Evolutionary conservation across 1,140 invertebrate species (phyloP).

Genomic region (Lasaia peninsularis): DNA sequence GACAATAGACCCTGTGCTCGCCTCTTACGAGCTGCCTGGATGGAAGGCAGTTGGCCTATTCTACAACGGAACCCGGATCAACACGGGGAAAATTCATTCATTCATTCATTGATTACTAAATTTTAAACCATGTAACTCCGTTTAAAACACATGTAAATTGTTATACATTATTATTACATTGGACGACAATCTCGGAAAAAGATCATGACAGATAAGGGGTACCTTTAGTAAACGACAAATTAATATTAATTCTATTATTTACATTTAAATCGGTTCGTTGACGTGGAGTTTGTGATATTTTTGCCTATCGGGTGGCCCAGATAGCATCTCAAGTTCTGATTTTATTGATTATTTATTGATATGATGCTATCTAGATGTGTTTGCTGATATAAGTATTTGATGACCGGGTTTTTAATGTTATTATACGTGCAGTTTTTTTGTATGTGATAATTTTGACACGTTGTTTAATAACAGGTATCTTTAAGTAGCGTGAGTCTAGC

Average conservation of each 20-base stretch:
- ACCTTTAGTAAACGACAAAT: neutral
- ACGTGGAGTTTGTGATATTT: constrained; percentile 12
- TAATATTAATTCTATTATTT: neutral
- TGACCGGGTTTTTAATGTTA: constrained; percentile 1
- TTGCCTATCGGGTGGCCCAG: constrained; percentile 18
- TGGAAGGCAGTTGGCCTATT: no score
- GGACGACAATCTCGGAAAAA: neutral
- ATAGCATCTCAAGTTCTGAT: constrained; percentile 32
- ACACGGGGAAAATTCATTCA: no score
- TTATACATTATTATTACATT: no score
- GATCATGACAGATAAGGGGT: neutral
- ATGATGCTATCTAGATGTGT: neutral
- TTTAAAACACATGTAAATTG: no score
- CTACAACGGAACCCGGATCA: no score
- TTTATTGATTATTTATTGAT: constrained; percentile 31
- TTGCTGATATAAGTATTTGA: neutral
- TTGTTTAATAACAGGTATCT: neutral
- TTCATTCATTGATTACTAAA: no score
- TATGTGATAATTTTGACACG: neutral
- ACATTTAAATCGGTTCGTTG: constrained; percentile 17
- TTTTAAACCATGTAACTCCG: no score
- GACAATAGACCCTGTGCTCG: no score
- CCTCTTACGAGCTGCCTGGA: no score
- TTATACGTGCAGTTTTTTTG: neutral
- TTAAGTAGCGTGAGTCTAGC: neutral